Base-by-base conservation (phyloP, 1,140 invertebrate species). In the Octopus bimaculoides region DNA sequence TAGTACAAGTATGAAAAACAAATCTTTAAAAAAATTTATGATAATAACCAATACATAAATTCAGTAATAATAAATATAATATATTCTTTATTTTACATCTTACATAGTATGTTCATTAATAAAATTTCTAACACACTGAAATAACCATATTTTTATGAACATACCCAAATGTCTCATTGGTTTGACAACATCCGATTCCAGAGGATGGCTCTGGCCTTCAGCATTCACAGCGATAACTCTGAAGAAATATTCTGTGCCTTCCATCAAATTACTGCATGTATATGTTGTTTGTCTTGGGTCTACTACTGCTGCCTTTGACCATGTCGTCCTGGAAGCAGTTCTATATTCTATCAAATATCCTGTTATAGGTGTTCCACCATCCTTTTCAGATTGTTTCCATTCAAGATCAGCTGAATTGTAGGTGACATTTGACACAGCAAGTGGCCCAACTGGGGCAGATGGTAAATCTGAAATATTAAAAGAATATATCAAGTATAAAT, bases 151-250 rank as follows among this genome's bases (percentile, higher is more conserved):
- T 41, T 26, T 20, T 66, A 74, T 20, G 10, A 4, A 81, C 86
- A 80, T 91, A 93, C 93, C 96, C 90, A 98, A 98, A 85, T 75
- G 20, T 75, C 52, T 75, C 74, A 52, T 75, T 75, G 74, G 74
- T 1, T 93, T 94, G 83, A 98, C 96, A 10, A 97, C 95, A 94
- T 14, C 96, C 94, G 95, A 95, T 56, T 93, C 93, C 9, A 98
- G 91, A 1, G 97, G 96, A 81, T 93, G 92, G 1, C 96, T 97
- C 90, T 98, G 96, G 5, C 97, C 97, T 86, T 96, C 94, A 83
- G 95, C 95, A 89, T 99, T 98, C 90, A 97, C 96, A 4, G 96
- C 95, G 86, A 78, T 83, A 20, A 86, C 80, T 41, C 85, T 77
- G 84, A 87, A 85, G 53, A 71, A 54, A 74, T 87, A 87, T 10